Percentiles rank a stretch among this genome's conserved stretches.
These are phyloP conservation scores for Danionella cerebrum DNA, from an alignment of 2,113 vertebrate genomes.

Conservation along the genomic window DNA sequence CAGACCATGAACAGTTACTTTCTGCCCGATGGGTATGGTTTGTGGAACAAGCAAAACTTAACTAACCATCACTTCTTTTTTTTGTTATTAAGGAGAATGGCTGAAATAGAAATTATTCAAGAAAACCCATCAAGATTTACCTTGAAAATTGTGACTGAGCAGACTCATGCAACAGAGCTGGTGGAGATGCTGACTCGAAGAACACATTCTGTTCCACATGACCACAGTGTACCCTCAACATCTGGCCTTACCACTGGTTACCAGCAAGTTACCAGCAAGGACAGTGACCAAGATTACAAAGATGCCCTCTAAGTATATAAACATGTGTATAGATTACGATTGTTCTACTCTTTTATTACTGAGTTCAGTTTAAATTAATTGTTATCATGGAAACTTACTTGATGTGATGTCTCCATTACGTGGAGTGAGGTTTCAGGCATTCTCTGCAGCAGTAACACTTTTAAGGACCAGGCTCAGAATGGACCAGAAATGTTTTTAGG, in stretches of 20 bases:
- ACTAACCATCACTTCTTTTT: not conserved
- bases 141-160: slow-evolving; percentile 34
- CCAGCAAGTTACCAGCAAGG: not conserved
- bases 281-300: not conserved
- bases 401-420: too few species aligned
- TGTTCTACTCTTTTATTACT: too few species aligned
- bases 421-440: too few species aligned
- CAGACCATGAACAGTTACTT: not conserved
- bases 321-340: not conserved
- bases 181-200: slow-evolving; percentile 8
- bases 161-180: slow-evolving; percentile 36
- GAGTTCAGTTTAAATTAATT: too few species aligned
- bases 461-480: too few species aligned
- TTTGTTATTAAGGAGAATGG: slow-evolving; percentile 17
- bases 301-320: not conserved
- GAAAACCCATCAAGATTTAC: slow-evolving; percentile 7
- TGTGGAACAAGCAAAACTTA: too few species aligned
- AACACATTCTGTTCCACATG: not conserved
- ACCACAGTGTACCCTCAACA: not conserved
- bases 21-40: too few species aligned
- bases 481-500: too few species aligned
- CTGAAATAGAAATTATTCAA: slow-evolving; percentile 34
- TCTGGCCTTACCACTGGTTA: not conserved
- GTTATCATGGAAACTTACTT: too few species aligned
- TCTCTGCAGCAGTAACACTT: too few species aligned